Percentiles rank a stretch among this genome's conserved stretches.
Conservation (phyloP, 2,797 vertebrate species). For the Onychomys arenicola region DNA sequence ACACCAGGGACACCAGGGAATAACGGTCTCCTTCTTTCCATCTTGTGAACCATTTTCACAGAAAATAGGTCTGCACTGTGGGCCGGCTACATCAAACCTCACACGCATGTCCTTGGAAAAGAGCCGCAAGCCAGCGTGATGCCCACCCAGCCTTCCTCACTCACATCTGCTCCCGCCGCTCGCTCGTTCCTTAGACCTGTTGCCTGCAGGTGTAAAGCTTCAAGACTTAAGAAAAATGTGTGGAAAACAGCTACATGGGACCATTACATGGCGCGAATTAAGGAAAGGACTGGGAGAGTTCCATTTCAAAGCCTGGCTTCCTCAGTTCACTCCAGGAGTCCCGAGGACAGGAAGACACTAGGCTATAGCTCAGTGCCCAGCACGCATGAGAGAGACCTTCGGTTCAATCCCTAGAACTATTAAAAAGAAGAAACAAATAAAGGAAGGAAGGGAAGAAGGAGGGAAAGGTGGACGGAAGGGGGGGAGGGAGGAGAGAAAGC, state of each 20-base stretch:
- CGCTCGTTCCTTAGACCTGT: constrained; percentile 68
- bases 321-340: background rate
- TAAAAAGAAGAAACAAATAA: background rate
- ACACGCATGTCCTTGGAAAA: constrained; percentile 61
- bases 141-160: constrained; percentile 34
- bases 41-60: constrained; percentile 68
- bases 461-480: too few species aligned
- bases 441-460: background rate
- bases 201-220: constrained; percentile 77
- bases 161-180: constrained; percentile 72
- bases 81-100: constrained; percentile 68
- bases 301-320: background rate
- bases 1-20: constrained; percentile 71
- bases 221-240: constrained; percentile 62
- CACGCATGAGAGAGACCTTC: background rate
- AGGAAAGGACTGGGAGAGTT: background rate
- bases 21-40: constrained; percentile 69
- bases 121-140: constrained; percentile 17
- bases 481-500: background rate
- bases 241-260: constrained; percentile 1
- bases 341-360: background rate
- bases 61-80: constrained; percentile 52
- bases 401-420: background rate
- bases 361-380: background rate
- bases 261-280: constrained; percentile 21